These are phyloP conservation scores for Xenopus tropicalis DNA, from an alignment of 2,113 vertebrate species.

Conservation along the genomic window UCB_Xtro_10.0 CM004450.2:132043501-132044000, in stretches of 20 bases:
- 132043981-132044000: too few relatives aligned
- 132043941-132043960: too few relatives aligned
- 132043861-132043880: too few relatives aligned
- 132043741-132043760: not conserved
- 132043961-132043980: too few relatives aligned
- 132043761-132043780: not conserved
- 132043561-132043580: not conserved
- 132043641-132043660: not conserved
- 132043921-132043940: too few relatives aligned
- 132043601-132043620: not conserved
- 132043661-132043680: not conserved
- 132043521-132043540: not conserved
- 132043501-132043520: not conserved
- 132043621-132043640: not conserved
- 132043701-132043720: not conserved
- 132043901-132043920: too few relatives aligned
- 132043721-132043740: not conserved
- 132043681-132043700: not conserved
- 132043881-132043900: too few relatives aligned
- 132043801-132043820: not conserved
- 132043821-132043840: not conserved
- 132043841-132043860: too few relatives aligned
- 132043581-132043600: not conserved
- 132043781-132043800: not conserved
- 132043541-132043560: not conserved